A percentile compares a stretch with the other conserved stretches of the same genome.
phyloP scores from a whole-genome alignment of 2,888 invertebrate species.

The Tortrix viridana region DNA sequence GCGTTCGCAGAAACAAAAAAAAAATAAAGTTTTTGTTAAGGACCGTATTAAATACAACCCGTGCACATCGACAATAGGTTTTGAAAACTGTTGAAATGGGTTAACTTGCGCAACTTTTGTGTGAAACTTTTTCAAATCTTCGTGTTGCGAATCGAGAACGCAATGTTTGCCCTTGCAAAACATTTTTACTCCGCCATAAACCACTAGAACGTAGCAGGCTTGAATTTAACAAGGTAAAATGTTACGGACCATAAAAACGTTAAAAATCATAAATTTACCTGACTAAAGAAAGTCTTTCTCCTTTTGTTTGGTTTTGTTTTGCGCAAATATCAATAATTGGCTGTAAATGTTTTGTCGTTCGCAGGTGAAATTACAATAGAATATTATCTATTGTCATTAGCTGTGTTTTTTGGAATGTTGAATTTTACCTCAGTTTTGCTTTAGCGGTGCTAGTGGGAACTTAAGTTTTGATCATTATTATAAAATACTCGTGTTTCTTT shows the following conservation, averaged over 20 bases:
- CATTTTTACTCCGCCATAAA: conserved; percentile 78
- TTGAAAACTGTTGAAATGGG: conserved; percentile 63
- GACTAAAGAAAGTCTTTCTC: conserved; percentile 79
- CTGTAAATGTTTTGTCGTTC: conserved; percentile 60
- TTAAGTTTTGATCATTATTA: background rate
- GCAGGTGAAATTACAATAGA: conserved; percentile 61
- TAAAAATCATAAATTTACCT: conserved; percentile 73
- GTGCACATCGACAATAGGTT: conserved; percentile 68
- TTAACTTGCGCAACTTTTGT: conserved; percentile 58
- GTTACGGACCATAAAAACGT: conserved; percentile 73
- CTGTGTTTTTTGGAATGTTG: background rate
- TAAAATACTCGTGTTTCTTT: background rate
- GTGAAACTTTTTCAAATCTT: conserved; percentile 42
- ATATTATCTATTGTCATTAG: conserved; percentile 14
- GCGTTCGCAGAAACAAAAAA: conserved; percentile 77
- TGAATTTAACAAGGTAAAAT: conserved; percentile 67
- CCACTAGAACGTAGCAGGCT: conserved; percentile 78
- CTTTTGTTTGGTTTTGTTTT: conserved; percentile 58
- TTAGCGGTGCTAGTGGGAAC: background rate
- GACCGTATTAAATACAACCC: conserved; percentile 71
- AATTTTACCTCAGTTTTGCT: conserved; percentile 19
- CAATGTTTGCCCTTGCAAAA: conserved; percentile 79
- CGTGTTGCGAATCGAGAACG: conserved; percentile 57
- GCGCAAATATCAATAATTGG: conserved; percentile 67
- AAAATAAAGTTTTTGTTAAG: conserved; percentile 58